Percentiles rank a stretch among this genome's conserved stretches.
phyloP scores from a whole-genome alignment of 2,888 invertebrate genomes.

The Acanthosoma haemorrhoidale region DNA sequence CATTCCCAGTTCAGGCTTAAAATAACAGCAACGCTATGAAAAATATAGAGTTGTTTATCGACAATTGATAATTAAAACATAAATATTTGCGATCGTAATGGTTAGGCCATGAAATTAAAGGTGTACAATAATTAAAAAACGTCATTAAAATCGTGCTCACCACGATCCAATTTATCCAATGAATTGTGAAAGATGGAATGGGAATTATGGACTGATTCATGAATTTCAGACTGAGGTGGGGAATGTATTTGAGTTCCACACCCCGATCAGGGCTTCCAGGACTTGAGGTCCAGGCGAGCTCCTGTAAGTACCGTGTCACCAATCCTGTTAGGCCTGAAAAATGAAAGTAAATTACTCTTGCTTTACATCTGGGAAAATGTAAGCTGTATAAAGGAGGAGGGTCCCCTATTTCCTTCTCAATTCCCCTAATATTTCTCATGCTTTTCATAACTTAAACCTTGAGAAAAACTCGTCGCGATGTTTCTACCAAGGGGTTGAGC shows the following conservation, averaged over 20 bases:
- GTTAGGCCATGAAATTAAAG: no score
- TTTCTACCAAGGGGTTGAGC: not conserved
- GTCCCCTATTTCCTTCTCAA: conserved; percentile 24
- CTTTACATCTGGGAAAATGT: conserved; percentile 29
- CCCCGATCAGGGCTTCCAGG: not conserved
- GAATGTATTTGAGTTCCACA: not conserved
- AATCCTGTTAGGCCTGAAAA: conserved; percentile 27
- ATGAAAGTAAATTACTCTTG: conserved; percentile 27
- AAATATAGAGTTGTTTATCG: no score
- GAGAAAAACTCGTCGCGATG: conserved; percentile 14
- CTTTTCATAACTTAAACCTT: conserved; percentile 29
- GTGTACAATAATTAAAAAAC: no score
- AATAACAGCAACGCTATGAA: no score
- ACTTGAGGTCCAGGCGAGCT: not conserved
- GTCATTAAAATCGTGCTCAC: no score
- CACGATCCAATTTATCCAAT: no score
- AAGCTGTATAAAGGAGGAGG: conserved; percentile 24
- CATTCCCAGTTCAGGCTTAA: no score
- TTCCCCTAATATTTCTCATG: conserved; percentile 29
- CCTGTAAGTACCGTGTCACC: not conserved
- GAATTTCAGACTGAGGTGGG: not conserved
- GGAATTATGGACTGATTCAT: no score
- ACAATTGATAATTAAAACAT: no score
- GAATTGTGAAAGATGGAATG: no score
- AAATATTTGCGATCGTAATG: no score